Percentiles rank a stretch among this genome's conserved stretches.
Evolutionary conservation across 2,113 vertebrate species (phyloP).

Genomic region (Anseranas semipalmata): DNA sequence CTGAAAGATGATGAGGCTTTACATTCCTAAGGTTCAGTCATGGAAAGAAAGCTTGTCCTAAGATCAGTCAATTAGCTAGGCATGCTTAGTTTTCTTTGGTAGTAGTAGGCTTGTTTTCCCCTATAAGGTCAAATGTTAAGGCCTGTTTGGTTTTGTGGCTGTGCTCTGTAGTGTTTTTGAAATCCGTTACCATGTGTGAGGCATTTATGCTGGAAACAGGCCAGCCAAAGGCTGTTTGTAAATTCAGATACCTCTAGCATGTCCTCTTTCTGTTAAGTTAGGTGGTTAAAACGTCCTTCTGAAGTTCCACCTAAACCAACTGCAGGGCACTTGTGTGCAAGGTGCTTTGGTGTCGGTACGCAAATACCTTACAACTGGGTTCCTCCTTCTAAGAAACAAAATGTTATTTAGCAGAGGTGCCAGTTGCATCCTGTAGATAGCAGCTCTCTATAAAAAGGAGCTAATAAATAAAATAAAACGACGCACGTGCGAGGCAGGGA

Average conservation of each 20-base stretch:
- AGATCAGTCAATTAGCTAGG: constrained; percentile 79
- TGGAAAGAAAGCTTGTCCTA: constrained; percentile 71
- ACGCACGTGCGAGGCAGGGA: neutral
- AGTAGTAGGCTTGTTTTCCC: constrained; percentile 76
- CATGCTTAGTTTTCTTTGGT: constrained; percentile 78
- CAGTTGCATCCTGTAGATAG: neutral
- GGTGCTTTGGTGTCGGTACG: neutral
- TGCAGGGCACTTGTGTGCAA: neutral
- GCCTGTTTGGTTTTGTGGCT: constrained; percentile 66
- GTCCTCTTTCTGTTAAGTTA: neutral
- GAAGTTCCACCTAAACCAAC: neutral
- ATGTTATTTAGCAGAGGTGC: too few species aligned
- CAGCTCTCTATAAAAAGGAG: neutral
- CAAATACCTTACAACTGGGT: neutral
- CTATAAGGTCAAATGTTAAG: constrained; percentile 81
- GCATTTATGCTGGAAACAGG: constrained; percentile 4
- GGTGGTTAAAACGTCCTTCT: neutral
- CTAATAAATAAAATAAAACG: too few species aligned
- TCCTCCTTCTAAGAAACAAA: neutral
- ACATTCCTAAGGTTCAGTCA: constrained; percentile 78
- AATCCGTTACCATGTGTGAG: constrained; percentile 35
- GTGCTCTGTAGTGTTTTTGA: constrained; percentile 48
- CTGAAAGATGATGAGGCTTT: constrained; percentile 54
- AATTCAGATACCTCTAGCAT: neutral
- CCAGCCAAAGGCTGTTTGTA: neutral